Evolutionary conservation across 2,888 invertebrate genomes (phyloP).

Genomic region (Odiellus spinosus): DNA sequence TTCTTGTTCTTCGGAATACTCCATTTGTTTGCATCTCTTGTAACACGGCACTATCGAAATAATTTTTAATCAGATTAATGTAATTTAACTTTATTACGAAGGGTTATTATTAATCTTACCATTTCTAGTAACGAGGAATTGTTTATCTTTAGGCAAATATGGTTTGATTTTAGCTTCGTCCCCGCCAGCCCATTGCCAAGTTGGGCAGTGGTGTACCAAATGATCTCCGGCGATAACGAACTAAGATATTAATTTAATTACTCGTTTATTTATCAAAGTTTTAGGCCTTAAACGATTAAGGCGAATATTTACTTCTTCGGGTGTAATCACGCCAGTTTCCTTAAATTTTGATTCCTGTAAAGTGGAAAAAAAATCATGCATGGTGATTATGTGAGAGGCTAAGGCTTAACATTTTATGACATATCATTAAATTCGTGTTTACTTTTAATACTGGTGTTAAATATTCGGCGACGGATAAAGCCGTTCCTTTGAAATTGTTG

Average conservation of each 20-base stretch:
- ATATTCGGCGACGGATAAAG: constrained; percentile 85
- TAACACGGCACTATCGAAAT: constrained; percentile 63
- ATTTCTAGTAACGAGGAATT: constrained; percentile 90
- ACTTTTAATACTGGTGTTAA: constrained; percentile 90
- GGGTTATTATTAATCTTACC: constrained; percentile 25
- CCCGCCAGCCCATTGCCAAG: constrained; percentile 95
- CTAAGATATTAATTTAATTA: constrained; percentile 18
- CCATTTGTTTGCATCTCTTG: constrained; percentile 84
- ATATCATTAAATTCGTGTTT: constrained; percentile 20
- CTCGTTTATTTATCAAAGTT: too few relatives aligned
- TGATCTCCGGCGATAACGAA: constrained; percentile 98
- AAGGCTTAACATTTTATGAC: neutral
- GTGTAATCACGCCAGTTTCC: constrained; percentile 95
- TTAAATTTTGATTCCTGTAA: constrained; percentile 84
- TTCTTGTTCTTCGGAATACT: constrained; percentile 78
- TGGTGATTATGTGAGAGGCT: neutral
- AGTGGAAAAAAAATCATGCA: too few relatives aligned
- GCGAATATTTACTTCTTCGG: constrained; percentile 53
- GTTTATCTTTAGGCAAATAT: constrained; percentile 82
- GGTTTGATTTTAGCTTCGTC: constrained; percentile 74
- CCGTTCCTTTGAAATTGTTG: constrained; percentile 86
- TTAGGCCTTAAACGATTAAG: too few relatives aligned
- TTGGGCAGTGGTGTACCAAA: constrained; percentile 95
- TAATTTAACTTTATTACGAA: too few relatives aligned
- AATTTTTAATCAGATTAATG: too few relatives aligned